Percentiles rank a stretch among this genome's conserved stretches.
Conservation (phyloP, 2,113 vertebrate genomes). For the Sphaerodactylus townsendi region DNA sequence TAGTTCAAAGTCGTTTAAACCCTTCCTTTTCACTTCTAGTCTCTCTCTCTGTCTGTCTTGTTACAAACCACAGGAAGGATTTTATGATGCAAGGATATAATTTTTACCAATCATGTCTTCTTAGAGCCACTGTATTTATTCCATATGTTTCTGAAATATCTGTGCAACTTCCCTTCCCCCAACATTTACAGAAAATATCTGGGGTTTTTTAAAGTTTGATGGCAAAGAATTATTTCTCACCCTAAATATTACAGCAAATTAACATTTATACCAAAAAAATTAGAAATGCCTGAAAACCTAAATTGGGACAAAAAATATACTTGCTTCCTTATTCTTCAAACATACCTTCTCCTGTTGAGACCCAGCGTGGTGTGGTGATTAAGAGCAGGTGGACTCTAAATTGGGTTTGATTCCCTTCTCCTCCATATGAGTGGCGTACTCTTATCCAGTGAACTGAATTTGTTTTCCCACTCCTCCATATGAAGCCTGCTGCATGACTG, state of each 20-base stretch:
- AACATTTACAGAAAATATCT: neutral
- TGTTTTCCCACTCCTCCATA: too few relatives aligned
- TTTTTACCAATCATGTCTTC: constrained; percentile 57
- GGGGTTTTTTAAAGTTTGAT: constrained; percentile 2
- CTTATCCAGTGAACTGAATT: too few relatives aligned
- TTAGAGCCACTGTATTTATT: constrained; percentile 58
- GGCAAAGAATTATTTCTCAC: neutral
- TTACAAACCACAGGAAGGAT: constrained; percentile 58
- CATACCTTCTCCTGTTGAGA: too few relatives aligned
- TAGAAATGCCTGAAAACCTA: neutral
- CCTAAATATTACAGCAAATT: constrained; percentile 28
- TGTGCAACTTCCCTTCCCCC: neutral
- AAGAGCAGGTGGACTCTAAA: too few relatives aligned
- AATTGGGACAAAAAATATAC: neutral
- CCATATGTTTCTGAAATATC: constrained; percentile 51
- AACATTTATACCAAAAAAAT: neutral
- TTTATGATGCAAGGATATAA: constrained; percentile 54
- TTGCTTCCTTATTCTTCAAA: neutral
- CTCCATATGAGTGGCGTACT: too few relatives aligned
- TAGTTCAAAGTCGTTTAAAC: neutral
- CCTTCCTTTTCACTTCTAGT: neutral
- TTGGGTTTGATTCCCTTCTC: too few relatives aligned
- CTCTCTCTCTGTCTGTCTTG: constrained; percentile 39
- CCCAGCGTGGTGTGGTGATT: too few relatives aligned
- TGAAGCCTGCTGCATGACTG: too few relatives aligned